Conservation (phyloP, 2,797 vertebrate genomes). For the Bovichtus variegatus region DNA sequence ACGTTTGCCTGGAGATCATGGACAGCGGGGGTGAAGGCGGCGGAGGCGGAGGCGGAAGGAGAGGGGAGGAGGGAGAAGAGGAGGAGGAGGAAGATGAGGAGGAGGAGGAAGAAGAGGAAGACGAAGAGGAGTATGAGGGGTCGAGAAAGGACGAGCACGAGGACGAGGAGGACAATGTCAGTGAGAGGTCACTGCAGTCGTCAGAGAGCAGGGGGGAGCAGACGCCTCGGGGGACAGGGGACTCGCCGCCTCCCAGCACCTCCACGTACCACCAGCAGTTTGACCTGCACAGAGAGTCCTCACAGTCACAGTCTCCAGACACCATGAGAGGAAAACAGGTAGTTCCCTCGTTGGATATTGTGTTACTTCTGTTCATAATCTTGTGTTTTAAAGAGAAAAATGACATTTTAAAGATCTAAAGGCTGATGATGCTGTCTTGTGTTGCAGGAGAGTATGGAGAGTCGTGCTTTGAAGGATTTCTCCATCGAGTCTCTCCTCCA, state of each 20-base stretch:
- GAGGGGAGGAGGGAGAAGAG: constrained; percentile 81
- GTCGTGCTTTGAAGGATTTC: constrained; percentile 91
- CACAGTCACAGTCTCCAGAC: constrained; percentile 80
- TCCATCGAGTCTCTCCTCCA: constrained; percentile 96
- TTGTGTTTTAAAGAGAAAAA: not conserved
- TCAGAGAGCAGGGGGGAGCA: constrained; percentile 84
- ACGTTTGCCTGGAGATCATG: constrained; percentile 98
- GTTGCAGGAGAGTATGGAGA: constrained; percentile 85
- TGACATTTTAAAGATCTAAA: not conserved
- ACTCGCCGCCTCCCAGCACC: constrained; percentile 89
- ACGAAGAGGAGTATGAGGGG: constrained; percentile 86
- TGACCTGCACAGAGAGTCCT: constrained; percentile 71
- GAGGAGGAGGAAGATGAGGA: constrained; percentile 91
- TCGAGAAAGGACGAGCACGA: constrained; percentile 89
- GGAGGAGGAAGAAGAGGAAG: constrained; percentile 90
- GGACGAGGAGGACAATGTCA: constrained; percentile 88
- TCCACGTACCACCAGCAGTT: constrained; percentile 79
- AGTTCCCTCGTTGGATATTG: not conserved
- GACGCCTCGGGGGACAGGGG: constrained; percentile 66
- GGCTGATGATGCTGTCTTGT: constrained; percentile 33
- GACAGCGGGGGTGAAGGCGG: constrained; percentile 87
- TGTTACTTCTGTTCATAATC: not conserved
- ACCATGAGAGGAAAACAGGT: constrained; percentile 79
- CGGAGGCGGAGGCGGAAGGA: constrained; percentile 82
- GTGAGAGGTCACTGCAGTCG: constrained; percentile 87